Conservation (phyloP, 2,888 invertebrate genomes). For the Rhyacophila evoluta region DNA sequence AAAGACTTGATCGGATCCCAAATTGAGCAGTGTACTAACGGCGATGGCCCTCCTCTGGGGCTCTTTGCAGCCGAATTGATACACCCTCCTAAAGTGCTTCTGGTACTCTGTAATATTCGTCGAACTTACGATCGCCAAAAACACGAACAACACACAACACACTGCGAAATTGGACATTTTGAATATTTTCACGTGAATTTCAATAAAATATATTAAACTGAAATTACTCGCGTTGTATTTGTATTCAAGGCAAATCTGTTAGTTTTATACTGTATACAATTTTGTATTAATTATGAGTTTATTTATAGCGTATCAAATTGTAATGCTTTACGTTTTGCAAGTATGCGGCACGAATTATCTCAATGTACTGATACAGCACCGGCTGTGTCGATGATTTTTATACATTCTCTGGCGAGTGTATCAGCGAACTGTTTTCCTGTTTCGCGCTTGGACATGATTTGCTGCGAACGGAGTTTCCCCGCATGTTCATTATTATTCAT, state of each 20-base stretch:
- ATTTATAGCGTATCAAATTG: neutral
- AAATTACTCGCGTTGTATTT: no score
- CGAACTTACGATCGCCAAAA: neutral
- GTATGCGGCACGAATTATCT: neutral
- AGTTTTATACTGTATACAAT: neutral
- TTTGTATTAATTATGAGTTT: neutral
- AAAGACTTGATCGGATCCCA: neutral
- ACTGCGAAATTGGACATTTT: neutral
- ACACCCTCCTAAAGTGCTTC: neutral
- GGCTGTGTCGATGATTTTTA: neutral
- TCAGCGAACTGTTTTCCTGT: neutral
- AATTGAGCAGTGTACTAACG: neutral
- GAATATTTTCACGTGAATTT: neutral
- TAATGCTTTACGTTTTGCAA: neutral
- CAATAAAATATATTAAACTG: neutral
- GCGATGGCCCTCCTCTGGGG: conserved; percentile 20
- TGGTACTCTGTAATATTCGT: neutral
- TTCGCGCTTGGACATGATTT: neutral
- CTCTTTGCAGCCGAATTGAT: neutral
- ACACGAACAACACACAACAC: conserved; percentile 5
- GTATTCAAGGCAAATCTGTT: no score
- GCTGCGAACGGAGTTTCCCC: neutral
- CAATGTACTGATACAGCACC: neutral
- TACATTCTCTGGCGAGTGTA: neutral
- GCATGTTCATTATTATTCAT: neutral